These are phyloP conservation scores for Monochamus alternatus DNA, from an alignment of 2,888 invertebrate species.

Conservation along the genomic window DNA sequence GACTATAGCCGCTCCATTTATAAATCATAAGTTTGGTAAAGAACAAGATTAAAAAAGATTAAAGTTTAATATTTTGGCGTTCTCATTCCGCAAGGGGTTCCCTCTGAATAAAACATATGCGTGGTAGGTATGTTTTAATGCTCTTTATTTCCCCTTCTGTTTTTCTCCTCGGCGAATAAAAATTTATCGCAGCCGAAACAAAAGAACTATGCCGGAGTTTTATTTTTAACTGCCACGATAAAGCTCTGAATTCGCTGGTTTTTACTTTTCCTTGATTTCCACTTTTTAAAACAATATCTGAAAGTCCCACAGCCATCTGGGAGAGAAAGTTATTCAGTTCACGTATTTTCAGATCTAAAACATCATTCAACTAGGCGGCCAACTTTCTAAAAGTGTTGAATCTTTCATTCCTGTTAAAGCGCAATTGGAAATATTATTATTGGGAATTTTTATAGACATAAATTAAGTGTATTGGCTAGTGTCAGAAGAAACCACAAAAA, in stretches of 20 bases:
- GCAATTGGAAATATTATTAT: too few species aligned
- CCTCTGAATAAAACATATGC: constrained; percentile 55
- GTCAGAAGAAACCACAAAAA: too few species aligned
- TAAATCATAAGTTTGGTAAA: constrained; percentile 51
- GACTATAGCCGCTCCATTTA: constrained; percentile 44
- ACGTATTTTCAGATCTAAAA: too few species aligned
- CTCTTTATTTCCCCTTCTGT: constrained; percentile 51
- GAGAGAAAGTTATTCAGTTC: too few species aligned
- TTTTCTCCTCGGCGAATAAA: constrained; percentile 50
- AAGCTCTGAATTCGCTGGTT: constrained; percentile 49
- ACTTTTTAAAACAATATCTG: constrained; percentile 39
- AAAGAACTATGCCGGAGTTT: constrained; percentile 46
- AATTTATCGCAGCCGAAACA: constrained; percentile 51
- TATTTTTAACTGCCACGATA: constrained; percentile 53
- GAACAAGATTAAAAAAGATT: constrained; percentile 57
- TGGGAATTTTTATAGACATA: too few species aligned
- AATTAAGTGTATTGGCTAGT: too few species aligned
- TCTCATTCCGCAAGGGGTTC: constrained; percentile 42
- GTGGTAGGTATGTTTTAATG: constrained; percentile 53
- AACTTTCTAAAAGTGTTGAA: too few species aligned
- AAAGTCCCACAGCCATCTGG: too few species aligned
- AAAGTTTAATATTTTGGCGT: constrained; percentile 54
- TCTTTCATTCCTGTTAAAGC: too few species aligned
- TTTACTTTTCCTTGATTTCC: constrained; percentile 45
- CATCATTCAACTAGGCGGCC: too few species aligned